Evolutionary conservation across 2,888 invertebrate genomes (phyloP), one percentile per base, ranked within the genome.

Genomic region (Perizoma affinitatum): DNA sequence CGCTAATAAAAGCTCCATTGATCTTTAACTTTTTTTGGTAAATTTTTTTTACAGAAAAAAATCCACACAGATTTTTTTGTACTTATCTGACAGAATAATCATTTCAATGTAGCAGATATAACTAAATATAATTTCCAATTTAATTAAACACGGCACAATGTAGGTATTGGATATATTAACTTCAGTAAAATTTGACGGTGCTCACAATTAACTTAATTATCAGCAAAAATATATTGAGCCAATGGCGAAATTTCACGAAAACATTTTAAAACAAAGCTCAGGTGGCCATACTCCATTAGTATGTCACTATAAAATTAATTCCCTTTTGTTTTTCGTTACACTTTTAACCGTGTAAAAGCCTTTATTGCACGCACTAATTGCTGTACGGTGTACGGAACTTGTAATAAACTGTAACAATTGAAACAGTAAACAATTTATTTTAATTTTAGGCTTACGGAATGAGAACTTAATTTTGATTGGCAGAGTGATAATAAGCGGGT

Each of bases 251-350:
- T 49, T 67, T 65, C 71, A 64, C 59, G 56, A 46, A 66, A 65
- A 67, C 67, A 65, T 69, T 73, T 75, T 70, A 76, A 72, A 51
- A 66, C 66, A 61, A 69, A 63, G 69, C 80, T 77, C 82, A 83
- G 82, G 80, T 84, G 82, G 79, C 70, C 71, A 68, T 54, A 65
- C 66, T 82, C 85, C 83, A 86, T 86, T 85, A 87, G 79, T 79
- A 66, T 80, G 84, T 78, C 83, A 81, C 79, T 82, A 79, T 84
- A 79, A 86, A 87, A 87, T 87, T 81, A 84, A 87, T 83, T 80
- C 73, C 71, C 72, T 73, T 83, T 83, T 83, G 82, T 86, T 86
- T 87, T 86, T 82, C 79, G 75, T 73, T 71, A 79, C 76, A 79
- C 79, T 82, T 80, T 78, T 79, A 80, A 64, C 75, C 73, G 77